phyloP scores from a whole-genome alignment of 1,140 invertebrate genomes.

The Drosophila bocqueti region DNA sequence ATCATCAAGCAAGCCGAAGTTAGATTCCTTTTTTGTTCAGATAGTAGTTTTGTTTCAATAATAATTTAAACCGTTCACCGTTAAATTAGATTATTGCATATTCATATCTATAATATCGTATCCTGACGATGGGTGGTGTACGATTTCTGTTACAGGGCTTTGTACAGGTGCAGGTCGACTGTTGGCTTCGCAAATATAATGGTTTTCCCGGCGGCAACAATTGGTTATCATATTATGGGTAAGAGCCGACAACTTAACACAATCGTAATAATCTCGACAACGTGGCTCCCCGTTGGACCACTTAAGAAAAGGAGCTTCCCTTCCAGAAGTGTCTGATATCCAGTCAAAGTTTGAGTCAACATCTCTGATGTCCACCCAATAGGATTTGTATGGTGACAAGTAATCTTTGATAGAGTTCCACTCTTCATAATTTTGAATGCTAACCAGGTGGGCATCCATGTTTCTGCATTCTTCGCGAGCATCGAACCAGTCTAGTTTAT shows the following conservation, averaged over 20 bases:
- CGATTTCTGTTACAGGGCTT: neutral
- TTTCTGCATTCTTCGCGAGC: neutral
- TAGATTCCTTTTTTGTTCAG: too few relatives aligned
- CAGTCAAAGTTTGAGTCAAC: neutral
- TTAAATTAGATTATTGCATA: neutral
- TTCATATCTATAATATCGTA: neutral
- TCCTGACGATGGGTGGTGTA: neutral
- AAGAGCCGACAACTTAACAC: neutral
- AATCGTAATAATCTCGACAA: neutral
- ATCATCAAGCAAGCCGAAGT: too few relatives aligned
- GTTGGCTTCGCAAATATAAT: slow-evolving; percentile 2
- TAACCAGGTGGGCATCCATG: slow-evolving; percentile 3
- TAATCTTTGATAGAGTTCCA: neutral
- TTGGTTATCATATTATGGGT: neutral
- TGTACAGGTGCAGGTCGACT: neutral
- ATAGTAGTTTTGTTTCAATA: neutral
- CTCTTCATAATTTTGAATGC: neutral
- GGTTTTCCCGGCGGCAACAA: neutral
- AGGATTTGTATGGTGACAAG: neutral
- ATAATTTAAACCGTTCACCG: neutral
- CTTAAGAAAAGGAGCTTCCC: neutral
- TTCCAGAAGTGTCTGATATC: neutral
- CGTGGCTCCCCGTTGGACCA: neutral
- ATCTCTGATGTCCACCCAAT: slow-evolving; percentile 1
- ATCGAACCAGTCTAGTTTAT: neutral